Evolutionary conservation across 2,113 vertebrate species (phyloP).

Genomic region (Acinonyx jubatus): DNA sequence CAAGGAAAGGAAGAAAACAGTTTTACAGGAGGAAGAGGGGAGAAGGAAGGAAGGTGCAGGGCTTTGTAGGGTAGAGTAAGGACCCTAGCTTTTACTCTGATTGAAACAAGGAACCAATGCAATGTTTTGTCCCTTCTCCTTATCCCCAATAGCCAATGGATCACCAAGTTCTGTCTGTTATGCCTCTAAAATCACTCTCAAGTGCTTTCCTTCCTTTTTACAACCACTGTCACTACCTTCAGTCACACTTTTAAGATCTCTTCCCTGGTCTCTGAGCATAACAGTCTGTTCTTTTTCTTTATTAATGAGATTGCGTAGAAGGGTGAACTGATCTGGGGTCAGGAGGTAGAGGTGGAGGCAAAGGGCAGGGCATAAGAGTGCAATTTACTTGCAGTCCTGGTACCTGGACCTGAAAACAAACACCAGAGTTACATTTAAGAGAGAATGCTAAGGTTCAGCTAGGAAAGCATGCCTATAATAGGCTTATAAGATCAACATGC

Average conservation of each 20-base stretch:
- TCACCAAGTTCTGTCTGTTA: neutral
- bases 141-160: neutral
- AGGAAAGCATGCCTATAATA: neutral
- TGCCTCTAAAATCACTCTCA: conserved; percentile 1
- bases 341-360: neutral
- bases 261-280: neutral
- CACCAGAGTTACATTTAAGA: neutral
- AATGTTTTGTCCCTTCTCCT: neutral
- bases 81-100: neutral
- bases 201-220: neutral
- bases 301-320: neutral
- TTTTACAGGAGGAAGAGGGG: neutral
- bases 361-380: neutral
- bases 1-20: neutral
- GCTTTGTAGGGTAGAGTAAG: neutral
- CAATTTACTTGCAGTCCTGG: neutral
- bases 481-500: neutral
- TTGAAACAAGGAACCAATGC: neutral
- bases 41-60: neutral
- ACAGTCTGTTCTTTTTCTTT: neutral
- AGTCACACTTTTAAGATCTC: neutral
- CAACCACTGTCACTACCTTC: neutral
- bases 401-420: conserved; percentile 17
- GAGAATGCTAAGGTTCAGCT: conserved; percentile 20
- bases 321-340: neutral